A percentile compares a stretch with the other conserved stretches of the same genome.
Evolutionary conservation across 2,888 invertebrate species (phyloP).

Genomic region (Masnerella sp.): DNA sequence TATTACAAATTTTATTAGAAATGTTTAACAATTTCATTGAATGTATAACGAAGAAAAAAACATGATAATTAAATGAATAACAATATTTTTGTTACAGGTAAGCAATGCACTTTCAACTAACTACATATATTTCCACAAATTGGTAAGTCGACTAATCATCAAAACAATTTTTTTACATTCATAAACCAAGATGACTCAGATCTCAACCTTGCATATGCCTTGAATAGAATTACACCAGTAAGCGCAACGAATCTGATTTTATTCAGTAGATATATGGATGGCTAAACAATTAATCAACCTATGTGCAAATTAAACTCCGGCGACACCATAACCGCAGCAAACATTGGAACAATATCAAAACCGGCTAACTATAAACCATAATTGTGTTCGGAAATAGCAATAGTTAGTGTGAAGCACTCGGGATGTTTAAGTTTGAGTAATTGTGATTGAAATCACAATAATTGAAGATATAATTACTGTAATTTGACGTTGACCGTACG

Average conservation of each 20-base stretch:
- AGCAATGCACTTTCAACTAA: not conserved
- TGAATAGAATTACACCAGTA: not conserved
- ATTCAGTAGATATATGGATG: too few relatives aligned
- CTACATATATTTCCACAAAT: not conserved
- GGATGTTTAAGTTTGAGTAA: constrained; percentile 11
- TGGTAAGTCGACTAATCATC: constrained; percentile 9
- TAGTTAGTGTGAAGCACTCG: constrained; percentile 1
- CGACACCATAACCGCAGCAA: constrained; percentile 15
- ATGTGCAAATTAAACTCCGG: constrained; percentile 21
- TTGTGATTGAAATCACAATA: constrained; percentile 19
- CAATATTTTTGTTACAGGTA: constrained; percentile 10
- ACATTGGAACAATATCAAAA: constrained; percentile 35
- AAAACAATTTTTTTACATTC: not conserved
- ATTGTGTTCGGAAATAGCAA: constrained; percentile 17
- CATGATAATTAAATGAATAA: too few relatives aligned
- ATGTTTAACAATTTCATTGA: too few relatives aligned
- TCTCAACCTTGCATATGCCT: too few relatives aligned
- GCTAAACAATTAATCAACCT: constrained; percentile 2
- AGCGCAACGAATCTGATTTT: too few relatives aligned
- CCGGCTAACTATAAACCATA: constrained; percentile 20
- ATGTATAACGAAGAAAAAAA: too few relatives aligned
- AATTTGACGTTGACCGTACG: constrained; percentile 15
- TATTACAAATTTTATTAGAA: too few relatives aligned
- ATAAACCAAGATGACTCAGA: not conserved
- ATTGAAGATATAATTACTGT: constrained; percentile 22